Conservation (phyloP, 2,797 vertebrate genomes). For the Centroberyx gerrardi region DNA sequence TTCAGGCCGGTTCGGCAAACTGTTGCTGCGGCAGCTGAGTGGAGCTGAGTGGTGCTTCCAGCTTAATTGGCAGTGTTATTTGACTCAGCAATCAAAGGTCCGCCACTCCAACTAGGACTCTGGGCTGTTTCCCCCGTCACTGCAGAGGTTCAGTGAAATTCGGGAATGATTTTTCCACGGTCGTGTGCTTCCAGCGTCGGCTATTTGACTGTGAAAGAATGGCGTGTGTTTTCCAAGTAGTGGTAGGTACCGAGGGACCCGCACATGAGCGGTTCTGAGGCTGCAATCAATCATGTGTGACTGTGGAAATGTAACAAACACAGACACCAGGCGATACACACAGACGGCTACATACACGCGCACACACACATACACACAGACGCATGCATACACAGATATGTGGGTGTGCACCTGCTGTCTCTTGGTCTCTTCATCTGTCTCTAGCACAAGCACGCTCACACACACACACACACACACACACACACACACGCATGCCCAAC, state of each 20-base stretch:
- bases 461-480: constrained; percentile 37
- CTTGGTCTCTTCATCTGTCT: constrained; percentile 4
- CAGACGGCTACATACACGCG: constrained; percentile 1
- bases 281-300: constrained; percentile 71
- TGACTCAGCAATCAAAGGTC: constrained; percentile 67
- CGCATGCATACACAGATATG: neutral
- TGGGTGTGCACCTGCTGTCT: constrained; percentile 31
- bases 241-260: constrained; percentile 49
- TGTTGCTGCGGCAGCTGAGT: constrained; percentile 58
- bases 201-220: constrained; percentile 40
- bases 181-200: constrained; percentile 27
- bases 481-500: constrained; percentile 24
- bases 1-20: constrained; percentile 42
- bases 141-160: constrained; percentile 54
- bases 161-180: constrained; percentile 43
- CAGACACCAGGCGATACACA: constrained; percentile 6
- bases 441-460: constrained; percentile 25
- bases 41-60: constrained; percentile 38
- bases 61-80: constrained; percentile 60
- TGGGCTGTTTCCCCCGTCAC: constrained; percentile 54
- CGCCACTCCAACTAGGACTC: constrained; percentile 43
- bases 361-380: neutral
- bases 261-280: constrained; percentile 62
- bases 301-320: constrained; percentile 51
- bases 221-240: constrained; percentile 42